Conservation (phyloP, 2,113 vertebrate species). For the Ptilorrhoa leucosticta region DNA sequence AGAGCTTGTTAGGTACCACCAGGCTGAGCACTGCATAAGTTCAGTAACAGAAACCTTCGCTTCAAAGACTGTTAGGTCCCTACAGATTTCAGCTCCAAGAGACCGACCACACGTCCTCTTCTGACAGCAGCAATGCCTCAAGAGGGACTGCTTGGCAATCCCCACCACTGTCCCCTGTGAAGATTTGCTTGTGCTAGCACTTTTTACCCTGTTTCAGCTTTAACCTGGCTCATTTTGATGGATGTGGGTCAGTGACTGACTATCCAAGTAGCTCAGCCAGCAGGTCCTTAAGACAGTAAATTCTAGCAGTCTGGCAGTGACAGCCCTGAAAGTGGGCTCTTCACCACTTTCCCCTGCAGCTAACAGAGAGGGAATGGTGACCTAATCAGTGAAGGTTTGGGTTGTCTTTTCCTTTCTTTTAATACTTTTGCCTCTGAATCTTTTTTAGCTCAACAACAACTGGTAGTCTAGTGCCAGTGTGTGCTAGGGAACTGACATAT, state of each 20-base stretch:
- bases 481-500: neutral
- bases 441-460: neutral
- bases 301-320: neutral
- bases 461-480: neutral
- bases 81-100: neutral
- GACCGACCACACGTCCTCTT: fast-evolving
- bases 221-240: neutral
- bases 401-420: neutral
- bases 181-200: neutral
- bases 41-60: neutral
- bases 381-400: neutral
- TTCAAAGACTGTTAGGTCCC: neutral
- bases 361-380: neutral
- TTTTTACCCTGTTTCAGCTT: neutral
- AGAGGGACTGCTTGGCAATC: neutral
- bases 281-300: neutral
- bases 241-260: neutral
- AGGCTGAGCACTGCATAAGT: neutral
- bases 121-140: neutral
- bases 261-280: neutral
- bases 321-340: neutral
- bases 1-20: neutral
- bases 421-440: neutral
- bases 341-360: neutral
- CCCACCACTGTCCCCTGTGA: neutral